Percentiles rank a stretch among this genome's conserved stretches.
Evolutionary conservation across 2,797 vertebrate genomes (phyloP).

Genomic region (Hippocampus kuda): DNA sequence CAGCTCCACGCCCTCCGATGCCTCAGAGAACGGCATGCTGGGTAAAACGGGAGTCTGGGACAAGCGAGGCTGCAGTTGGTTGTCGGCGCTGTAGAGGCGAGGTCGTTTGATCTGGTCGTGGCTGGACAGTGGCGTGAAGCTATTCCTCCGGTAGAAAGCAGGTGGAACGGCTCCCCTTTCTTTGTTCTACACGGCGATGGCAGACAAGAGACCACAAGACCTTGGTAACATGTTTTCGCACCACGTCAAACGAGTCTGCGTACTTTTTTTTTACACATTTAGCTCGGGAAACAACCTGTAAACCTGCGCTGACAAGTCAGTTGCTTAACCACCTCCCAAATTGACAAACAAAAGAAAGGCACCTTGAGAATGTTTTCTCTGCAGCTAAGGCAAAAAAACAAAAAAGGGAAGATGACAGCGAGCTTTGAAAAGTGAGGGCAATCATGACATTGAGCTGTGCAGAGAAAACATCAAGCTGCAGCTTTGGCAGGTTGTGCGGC

Average conservation of each 20-base stretch:
- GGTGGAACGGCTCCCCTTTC: slow-evolving; percentile 55
- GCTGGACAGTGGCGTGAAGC: slow-evolving; percentile 86
- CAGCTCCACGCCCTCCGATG: slow-evolving; percentile 63
- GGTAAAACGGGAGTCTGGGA: slow-evolving; percentile 61
- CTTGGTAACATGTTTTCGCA: neutral
- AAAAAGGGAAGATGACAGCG: neutral
- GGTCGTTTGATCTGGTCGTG: slow-evolving; percentile 77
- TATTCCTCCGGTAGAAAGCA: slow-evolving; percentile 78
- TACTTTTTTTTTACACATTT: neutral
- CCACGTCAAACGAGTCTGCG: neutral
- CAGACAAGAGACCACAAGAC: neutral
- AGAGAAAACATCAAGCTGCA: neutral
- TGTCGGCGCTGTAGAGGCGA: slow-evolving; percentile 81
- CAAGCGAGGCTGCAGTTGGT: slow-evolving; percentile 53
- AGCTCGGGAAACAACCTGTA: neutral
- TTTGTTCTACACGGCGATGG: slow-evolving; percentile 57
- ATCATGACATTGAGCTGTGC: neutral
- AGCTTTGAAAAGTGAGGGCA: neutral
- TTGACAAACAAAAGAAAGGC: neutral
- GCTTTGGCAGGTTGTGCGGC: neutral
- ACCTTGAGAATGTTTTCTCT: no score
- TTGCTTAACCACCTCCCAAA: slow-evolving; percentile 1
- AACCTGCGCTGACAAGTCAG: neutral
- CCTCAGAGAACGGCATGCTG: slow-evolving; percentile 61
- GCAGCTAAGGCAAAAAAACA: neutral